Conservation (phyloP, 2,888 invertebrate genomes). For the Cantharis rustica region DNA sequence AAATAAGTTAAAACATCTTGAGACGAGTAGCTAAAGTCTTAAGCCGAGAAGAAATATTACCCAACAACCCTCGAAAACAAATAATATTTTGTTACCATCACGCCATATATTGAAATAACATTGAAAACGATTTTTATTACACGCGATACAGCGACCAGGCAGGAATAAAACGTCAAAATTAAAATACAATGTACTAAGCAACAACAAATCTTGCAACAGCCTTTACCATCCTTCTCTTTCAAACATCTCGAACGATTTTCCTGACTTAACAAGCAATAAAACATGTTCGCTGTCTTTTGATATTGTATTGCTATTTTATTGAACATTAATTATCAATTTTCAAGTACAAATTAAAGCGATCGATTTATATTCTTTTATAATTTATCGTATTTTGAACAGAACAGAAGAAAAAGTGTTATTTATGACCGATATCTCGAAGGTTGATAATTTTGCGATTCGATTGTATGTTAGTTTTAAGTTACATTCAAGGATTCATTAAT, state of each 20-base stretch:
- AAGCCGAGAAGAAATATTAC: background rate
- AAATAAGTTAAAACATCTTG: background rate
- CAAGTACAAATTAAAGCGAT: constrained; percentile 25
- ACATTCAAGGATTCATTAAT: background rate
- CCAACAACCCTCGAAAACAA: background rate
- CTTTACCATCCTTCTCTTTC: constrained; percentile 29
- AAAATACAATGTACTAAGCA: constrained; percentile 54
- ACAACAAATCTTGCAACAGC: constrained; percentile 48
- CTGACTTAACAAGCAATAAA: constrained; percentile 52
- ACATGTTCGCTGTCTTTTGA: constrained; percentile 50
- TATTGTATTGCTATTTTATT: constrained; percentile 49
- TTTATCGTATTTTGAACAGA: background rate
- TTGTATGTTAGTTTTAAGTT: background rate
- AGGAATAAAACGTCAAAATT: constrained; percentile 48
- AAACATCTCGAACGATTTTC: constrained; percentile 23
- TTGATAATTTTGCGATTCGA: background rate
- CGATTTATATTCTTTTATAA: background rate
- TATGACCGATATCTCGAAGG: background rate
- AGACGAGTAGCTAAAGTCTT: background rate
- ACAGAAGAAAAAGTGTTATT: background rate
- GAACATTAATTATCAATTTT: constrained; percentile 54
- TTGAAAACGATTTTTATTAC: constrained; percentile 38
- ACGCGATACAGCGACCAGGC: constrained; percentile 38
- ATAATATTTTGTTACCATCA: constrained; percentile 6
- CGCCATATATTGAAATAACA: constrained; percentile 31